Evolutionary conservation across 2,113 vertebrate genomes (phyloP).

Genomic region (Coregonus clupeaformis): DNA sequence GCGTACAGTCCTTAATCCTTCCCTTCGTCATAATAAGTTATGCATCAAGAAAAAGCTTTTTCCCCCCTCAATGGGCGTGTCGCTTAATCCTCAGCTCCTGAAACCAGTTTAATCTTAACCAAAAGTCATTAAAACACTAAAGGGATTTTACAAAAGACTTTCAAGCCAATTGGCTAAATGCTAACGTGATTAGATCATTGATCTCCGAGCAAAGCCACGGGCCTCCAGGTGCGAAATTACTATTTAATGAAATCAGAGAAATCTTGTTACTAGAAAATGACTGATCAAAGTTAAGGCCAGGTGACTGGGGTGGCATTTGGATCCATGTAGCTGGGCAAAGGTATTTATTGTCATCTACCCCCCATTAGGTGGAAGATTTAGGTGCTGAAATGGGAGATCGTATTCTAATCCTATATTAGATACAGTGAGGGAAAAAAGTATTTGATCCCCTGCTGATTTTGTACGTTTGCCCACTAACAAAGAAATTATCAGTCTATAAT

Average conservation of each 20-base stretch:
- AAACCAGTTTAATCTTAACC: constrained; percentile 76
- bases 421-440: too few species aligned
- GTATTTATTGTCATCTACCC: constrained; percentile 65
- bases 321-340: constrained; percentile 53
- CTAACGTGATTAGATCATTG: constrained; percentile 80
- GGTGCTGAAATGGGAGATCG: constrained; percentile 45
- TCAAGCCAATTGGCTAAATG: constrained; percentile 70
- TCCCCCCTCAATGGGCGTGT: constrained; percentile 68
- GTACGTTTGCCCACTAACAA: too few species aligned
- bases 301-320: constrained; percentile 57
- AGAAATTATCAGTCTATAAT: too few species aligned
- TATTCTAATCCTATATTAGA: constrained; percentile 56
- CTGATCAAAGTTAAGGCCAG: constrained; percentile 76
- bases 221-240: constrained; percentile 76
- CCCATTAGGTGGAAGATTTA: constrained; percentile 52
- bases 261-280: constrained; percentile 79
- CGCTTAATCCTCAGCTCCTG: constrained; percentile 71
- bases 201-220: constrained; percentile 71
- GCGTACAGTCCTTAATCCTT: constrained; percentile 51
- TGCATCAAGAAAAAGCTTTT: constrained; percentile 61
- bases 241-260: constrained; percentile 79
- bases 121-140: constrained; percentile 77
- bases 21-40: constrained; percentile 61
- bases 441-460: too few species aligned
- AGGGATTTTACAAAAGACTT: constrained; percentile 77